Evolutionary conservation across 2,113 vertebrate genomes (phyloP).

Genomic region (Apteryx owenii): DNA sequence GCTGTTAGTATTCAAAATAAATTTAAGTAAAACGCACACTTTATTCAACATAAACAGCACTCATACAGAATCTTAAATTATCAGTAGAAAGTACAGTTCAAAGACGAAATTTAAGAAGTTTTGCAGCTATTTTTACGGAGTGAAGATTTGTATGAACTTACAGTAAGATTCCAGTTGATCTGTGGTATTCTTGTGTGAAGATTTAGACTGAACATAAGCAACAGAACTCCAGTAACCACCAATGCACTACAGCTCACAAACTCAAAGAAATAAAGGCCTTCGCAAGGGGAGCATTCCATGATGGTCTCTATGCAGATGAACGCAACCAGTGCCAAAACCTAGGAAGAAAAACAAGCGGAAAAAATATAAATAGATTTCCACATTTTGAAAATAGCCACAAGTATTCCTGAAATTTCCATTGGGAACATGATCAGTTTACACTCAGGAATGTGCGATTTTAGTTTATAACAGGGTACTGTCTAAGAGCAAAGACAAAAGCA

Average conservation of each 20-base stretch:
- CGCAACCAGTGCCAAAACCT: slow-evolving; percentile 89
- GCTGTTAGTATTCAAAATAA: background rate
- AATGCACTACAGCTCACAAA: slow-evolving; percentile 97
- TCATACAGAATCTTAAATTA: background rate
- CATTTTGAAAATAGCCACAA: slow-evolving; percentile 66
- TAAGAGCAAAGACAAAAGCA: slow-evolving; percentile 41
- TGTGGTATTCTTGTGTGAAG: slow-evolving; percentile 92
- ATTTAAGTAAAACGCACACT: background rate
- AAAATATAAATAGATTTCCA: slow-evolving; percentile 69
- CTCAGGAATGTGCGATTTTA: slow-evolving; percentile 57
- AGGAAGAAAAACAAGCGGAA: slow-evolving; percentile 58
- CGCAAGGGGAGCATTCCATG: slow-evolving; percentile 93
- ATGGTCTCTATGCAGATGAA: slow-evolving; percentile 99
- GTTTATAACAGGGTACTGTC: slow-evolving; percentile 16
- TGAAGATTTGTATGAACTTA: slow-evolving; percentile 70
- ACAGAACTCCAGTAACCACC: slow-evolving; percentile 91
- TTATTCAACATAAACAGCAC: background rate
- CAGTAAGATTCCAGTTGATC: slow-evolving; percentile 96
- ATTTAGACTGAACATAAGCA: slow-evolving; percentile 92
- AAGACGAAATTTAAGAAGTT: background rate
- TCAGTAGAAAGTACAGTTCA: background rate
- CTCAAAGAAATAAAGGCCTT: slow-evolving; percentile 97
- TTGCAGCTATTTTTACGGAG: background rate
- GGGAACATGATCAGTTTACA: slow-evolving; percentile 44
- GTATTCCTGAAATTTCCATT: slow-evolving; percentile 66